These are phyloP conservation scores for Megalops atlanticus DNA, from an alignment of 2,113 vertebrate species.

Conservation along the genomic window DNA sequence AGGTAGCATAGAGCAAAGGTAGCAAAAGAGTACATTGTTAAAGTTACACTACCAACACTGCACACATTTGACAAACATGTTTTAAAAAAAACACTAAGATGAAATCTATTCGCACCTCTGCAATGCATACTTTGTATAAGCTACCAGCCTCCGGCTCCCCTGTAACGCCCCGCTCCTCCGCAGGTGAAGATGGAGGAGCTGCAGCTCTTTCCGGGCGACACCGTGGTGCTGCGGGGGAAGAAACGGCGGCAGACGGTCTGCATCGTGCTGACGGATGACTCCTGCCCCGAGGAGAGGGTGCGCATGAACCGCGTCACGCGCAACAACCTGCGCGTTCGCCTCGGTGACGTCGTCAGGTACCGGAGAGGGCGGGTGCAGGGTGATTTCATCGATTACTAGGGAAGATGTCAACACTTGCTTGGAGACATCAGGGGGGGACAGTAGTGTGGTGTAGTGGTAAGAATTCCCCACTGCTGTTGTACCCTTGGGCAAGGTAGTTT, in stretches of 20 bases:
- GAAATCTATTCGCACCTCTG: too few relatives aligned
- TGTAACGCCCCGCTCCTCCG: not conserved
- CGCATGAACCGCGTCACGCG: constrained; percentile 63
- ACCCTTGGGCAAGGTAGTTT: too few relatives aligned
- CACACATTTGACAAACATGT: too few relatives aligned
- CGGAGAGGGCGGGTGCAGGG: not conserved
- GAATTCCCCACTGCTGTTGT: too few relatives aligned
- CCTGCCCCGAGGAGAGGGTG: constrained; percentile 52
- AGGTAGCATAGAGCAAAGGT: not conserved
- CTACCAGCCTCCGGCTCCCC: not conserved
- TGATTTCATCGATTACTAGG: not conserved
- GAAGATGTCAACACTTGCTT: not conserved
- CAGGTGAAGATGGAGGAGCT: constrained; percentile 64
- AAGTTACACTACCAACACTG: too few relatives aligned
- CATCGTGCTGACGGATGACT: constrained; percentile 58
- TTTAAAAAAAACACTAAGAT: too few relatives aligned
- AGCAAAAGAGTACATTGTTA: too few relatives aligned
- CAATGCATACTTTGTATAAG: too few relatives aligned
- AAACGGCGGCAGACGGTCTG: constrained; percentile 62
- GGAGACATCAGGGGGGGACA: not conserved
- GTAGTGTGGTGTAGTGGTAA: too few relatives aligned
- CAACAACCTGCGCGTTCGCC: constrained; percentile 62
- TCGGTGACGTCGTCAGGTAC: constrained; percentile 63
- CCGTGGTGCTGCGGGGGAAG: constrained; percentile 58
- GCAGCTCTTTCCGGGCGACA: constrained; percentile 63